Base-by-base conservation (phyloP, 1,140 invertebrate species). In the Nebria ingens region DNA sequence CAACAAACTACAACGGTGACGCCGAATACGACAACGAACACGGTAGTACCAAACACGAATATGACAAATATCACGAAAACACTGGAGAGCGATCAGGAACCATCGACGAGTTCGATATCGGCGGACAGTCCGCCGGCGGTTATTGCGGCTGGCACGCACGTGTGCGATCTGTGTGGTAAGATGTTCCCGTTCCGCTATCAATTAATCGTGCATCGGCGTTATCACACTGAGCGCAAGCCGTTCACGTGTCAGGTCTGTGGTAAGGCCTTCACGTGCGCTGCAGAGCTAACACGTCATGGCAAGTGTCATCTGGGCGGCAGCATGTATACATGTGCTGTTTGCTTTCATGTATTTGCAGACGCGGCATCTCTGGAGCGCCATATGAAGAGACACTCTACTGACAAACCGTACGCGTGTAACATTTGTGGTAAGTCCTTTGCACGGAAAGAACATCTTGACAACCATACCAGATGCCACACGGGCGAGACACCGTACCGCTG, bases 341-440 rank as follows among this genome's bases (percentile, higher is more conserved):
- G 84, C 68, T 85, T 85, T 65, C 83, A 86, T 65, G 84, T 86
- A 19, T 86, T 86, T 65, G 84, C 84, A 1, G 85, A 85, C 66
- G 82, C 81, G 34, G 78, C 81, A 1, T 78, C 78, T 63, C 67
- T 84, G 29, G 86, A 88, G 61, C 75, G 85, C 50, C 85, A 88
- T 62, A 83, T 86, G 72, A 89, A 89, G 65, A 76, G 87, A 23
- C 79, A 89, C 62, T 79, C 85, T 1, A 86, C 86, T 53, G 86
- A 90, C 67, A 89, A 89, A 65, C 86, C 86, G 2, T 89, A 89
- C 63, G 83, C 80, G 54, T 89, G 86, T 70, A 81, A 83, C 2
- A 85, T 86, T 58, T 94, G 90, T 70, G 83, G 86, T 19, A 93
- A 93, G 71, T 86, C 85, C 19, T 94, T 93, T 68, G 88, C 87